Percentiles rank a stretch among this genome's conserved stretches.
phyloP scores from a whole-genome alignment of 2,113 vertebrate genomes.

The Urocynchramus pylzowi region DNA sequence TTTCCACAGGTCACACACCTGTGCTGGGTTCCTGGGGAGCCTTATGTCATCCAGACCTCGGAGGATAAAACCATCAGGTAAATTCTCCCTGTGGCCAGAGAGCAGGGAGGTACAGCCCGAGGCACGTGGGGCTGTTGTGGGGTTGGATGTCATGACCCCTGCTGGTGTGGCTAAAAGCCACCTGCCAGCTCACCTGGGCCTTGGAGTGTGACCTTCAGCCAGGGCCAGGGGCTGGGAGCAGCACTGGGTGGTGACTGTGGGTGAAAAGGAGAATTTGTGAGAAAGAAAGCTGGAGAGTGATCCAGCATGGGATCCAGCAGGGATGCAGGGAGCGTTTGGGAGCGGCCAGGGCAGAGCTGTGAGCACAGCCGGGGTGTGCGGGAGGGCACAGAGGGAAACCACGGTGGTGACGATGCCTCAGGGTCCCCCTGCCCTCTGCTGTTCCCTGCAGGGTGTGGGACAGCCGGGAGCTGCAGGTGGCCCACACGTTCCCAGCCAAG shows the following conservation, averaged over 20 bases:
- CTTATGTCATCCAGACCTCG: conserved; percentile 86
- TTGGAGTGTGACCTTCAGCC: not conserved
- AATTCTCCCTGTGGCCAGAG: not conserved
- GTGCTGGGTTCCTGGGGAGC: conserved; percentile 90
- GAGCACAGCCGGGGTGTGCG: rapidly evolving
- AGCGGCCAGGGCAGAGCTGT: not conserved
- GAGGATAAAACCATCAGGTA: conserved; percentile 95
- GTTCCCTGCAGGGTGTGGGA: conserved; percentile 86
- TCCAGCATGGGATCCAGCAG: not conserved
- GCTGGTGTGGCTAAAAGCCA: not conserved
- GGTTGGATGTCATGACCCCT: not conserved
- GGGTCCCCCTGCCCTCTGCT: not conserved
- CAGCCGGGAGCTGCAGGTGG: conserved; percentile 85
- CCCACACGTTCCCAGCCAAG: conserved; percentile 86
- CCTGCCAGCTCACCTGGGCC: not conserved
- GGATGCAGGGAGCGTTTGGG: not conserved
- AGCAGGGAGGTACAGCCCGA: not conserved
- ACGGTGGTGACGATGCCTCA: rapidly evolving
- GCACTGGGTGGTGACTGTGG: rapidly evolving
- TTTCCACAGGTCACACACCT: conserved; percentile 88
- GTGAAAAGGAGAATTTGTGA: not conserved
- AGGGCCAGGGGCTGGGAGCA: not conserved
- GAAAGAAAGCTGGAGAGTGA: not conserved
- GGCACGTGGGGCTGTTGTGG: not conserved
- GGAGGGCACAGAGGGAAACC: not conserved